phyloP scores from a whole-genome alignment of 2,888 invertebrate species.

The Parascotia fuliginaria region DNA sequence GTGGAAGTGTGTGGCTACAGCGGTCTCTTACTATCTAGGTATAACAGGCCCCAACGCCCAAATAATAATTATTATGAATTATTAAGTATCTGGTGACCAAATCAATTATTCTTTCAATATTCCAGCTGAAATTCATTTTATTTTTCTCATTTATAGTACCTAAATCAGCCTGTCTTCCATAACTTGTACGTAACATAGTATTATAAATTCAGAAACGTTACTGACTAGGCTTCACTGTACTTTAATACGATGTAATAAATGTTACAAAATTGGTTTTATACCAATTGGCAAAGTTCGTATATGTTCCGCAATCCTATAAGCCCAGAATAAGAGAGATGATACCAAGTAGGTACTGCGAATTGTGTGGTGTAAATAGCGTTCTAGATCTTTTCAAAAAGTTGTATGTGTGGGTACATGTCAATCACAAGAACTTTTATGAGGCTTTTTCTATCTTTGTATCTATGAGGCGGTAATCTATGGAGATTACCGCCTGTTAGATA shows the following conservation, averaged over 20 bases:
- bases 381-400: no score
- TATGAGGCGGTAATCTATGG: no score
- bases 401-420: no score
- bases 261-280: constrained; percentile 3
- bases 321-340: no score
- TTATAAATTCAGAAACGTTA: constrained; percentile 23
- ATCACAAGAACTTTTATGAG: no score
- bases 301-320: neutral
- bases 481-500: no score
- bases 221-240: constrained; percentile 24
- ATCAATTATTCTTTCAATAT: constrained; percentile 8
- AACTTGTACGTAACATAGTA: constrained; percentile 41
- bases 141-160: constrained; percentile 31
- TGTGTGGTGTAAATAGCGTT: no score
- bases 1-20: neutral
- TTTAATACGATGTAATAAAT: constrained; percentile 13
- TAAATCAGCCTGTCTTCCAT: constrained; percentile 69
- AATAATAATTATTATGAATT: neutral
- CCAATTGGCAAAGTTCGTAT: neutral
- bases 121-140: constrained; percentile 16
- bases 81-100: constrained; percentile 1
- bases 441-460: no score
- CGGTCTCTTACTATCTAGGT: neutral
- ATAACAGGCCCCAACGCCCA: neutral
- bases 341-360: no score